Evolutionary conservation across 2,797 vertebrate species (phyloP).

Genomic region (Chelidonichthys spinosus): DNA sequence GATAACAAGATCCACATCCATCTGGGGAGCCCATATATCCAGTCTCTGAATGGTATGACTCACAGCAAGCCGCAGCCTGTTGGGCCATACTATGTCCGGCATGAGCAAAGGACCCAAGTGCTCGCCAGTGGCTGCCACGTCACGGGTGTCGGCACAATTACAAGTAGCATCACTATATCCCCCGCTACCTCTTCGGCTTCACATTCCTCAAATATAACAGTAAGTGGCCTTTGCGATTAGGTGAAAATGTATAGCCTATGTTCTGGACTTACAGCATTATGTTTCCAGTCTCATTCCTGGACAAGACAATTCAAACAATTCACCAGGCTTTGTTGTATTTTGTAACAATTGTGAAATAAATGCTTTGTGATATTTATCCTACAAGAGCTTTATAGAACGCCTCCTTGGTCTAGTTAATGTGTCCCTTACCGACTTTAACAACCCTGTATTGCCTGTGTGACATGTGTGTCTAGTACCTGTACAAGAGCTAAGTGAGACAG

Average conservation of each 20-base stretch:
- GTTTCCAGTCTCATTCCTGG: slow-evolving; percentile 6
- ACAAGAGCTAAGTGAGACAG: neutral
- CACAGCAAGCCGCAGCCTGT: slow-evolving; percentile 78
- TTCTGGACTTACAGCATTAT: neutral
- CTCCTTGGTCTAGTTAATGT: neutral
- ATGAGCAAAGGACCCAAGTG: slow-evolving; percentile 91
- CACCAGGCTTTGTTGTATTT: slow-evolving; percentile 7
- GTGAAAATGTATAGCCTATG: slow-evolving; percentile 3
- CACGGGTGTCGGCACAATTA: slow-evolving; percentile 94
- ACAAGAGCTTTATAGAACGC: slow-evolving; percentile 22
- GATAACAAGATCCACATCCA: slow-evolving; percentile 99
- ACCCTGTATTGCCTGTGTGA: slow-evolving; percentile 15
- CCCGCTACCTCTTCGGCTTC: slow-evolving; percentile 69
- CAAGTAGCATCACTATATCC: slow-evolving; percentile 96
- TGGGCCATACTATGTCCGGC: slow-evolving; percentile 86
- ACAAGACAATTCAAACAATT: slow-evolving; percentile 3
- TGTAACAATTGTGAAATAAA: slow-evolving; percentile 19
- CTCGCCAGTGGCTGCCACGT: slow-evolving; percentile 87
- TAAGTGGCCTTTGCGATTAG: slow-evolving; percentile 76
- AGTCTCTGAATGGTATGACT: slow-evolving; percentile 80
- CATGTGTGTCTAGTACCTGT: slow-evolving; percentile 13
- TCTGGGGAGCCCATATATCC: slow-evolving; percentile 92
- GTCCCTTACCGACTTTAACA: slow-evolving; percentile 13
- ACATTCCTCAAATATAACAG: slow-evolving; percentile 73
- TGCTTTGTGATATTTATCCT: slow-evolving; percentile 14